Base-by-base conservation (phyloP, 2,888 invertebrate species). In the Hemithea aestivaria region DNA sequence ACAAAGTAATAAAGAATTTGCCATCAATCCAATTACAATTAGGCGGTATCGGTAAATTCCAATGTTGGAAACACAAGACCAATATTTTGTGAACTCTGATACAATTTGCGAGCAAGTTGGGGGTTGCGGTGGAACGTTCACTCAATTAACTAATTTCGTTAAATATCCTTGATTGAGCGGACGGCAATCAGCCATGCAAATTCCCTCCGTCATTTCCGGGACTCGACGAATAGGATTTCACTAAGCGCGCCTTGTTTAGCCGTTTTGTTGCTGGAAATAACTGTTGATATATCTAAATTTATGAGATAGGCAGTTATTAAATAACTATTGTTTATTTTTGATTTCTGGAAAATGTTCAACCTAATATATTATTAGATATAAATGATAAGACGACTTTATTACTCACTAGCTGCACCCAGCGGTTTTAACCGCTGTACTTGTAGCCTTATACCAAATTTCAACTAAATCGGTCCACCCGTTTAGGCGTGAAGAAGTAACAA, bases 121-220 rank as follows among this genome's bases (percentile, higher is more conserved):
- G 61, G 62, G 61, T 60, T 57, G 62, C 39, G 62, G 62, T 63
- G 68, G 71, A 73, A 66, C 76, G 76, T 75, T 79, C 81, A 82
- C 80, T 83, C 84, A 83, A 85, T 85, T 84, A 85, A 81, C 79
- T 84, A 83, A 85, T 87, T 84, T 79, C 72, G 85, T 84, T 87
- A 85, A 87, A 83, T 80, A 83, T 77, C 83, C 85, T 81, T 84
- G 85, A 87, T 87, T 87, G 85, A 82, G 77, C 82, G 81, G 81
- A 69, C 83, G 74, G 84, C 84, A 87, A 87, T 87, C 85, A 87
- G 75, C 76, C 81, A 87, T 85, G 85, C 82, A 84, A 87, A 85
- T 87, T 77, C 68, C 58, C 62, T 50, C 57, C 67, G 60, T 73
- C 70, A 69, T 76, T 74, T 68, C 67, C 62, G 67, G 65, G 66